Base-by-base conservation (phyloP, 2,113 vertebrate genomes). In the Trichomycterus rosablanca region DNA sequence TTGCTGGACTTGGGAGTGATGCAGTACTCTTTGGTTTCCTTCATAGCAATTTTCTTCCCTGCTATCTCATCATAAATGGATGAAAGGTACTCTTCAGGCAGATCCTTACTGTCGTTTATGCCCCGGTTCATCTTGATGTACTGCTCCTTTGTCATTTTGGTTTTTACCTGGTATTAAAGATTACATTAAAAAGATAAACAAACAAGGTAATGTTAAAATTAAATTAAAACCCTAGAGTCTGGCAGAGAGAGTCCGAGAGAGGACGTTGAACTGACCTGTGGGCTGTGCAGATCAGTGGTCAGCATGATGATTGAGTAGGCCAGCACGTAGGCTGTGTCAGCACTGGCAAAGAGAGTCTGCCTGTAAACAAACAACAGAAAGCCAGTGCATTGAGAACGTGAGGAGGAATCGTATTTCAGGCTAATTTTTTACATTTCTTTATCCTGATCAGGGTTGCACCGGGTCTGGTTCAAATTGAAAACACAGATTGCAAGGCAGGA, bases 121-220 rank as follows among this genome's bases (percentile, higher is more conserved):
- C 96, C 96, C 2, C 93, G 87, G 77, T 97, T 98, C 96, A 98
- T 98, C 84, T 98, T 98, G 74, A 97, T 98, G 81, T 97, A 98
- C 70, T 98, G 95, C 43, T 98, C 95, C 81, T 97, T 98, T 1
- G 95, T 98, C 96, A 97, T 98, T 79, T 98, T 98, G 81, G 95
- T 98, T 77, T 98, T 98, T 42, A 98, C 95, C 95, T 98, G 23
- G 23, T 12, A 24, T 24, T 15, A 35, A 40, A 32, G 10, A 18
- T n/a, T 5, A 20, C 34, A 46, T 34, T 6, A 24, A 32, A 20
- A 48, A 6, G 2, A 6, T n/a, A 7, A 12, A 9, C 6, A 32
- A 4, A 34, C 5, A n/a, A 30, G 20, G n/a, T 5, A 14, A 30
- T 23, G 15, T 16, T n/a, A 48, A 20, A 9, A 11, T 10, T 14